Conservation (phyloP, 92 coral and sea anemone species). For the Meandrina meandrites region DNA sequence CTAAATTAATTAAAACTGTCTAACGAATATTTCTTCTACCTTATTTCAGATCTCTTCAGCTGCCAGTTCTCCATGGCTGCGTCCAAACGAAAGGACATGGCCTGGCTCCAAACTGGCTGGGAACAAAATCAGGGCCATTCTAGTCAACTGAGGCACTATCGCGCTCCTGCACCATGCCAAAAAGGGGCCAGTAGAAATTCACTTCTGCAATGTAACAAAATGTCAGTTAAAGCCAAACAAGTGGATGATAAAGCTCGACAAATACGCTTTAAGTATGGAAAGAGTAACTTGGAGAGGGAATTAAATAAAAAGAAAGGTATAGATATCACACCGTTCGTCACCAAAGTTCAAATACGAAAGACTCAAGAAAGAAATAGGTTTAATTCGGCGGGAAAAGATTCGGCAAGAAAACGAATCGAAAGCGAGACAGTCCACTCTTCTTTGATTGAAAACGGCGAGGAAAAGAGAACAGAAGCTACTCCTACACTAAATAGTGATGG, state of each 20-base stretch:
- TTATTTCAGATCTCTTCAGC: background rate
- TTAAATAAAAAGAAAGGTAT: constrained; percentile 7
- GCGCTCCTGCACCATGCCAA: constrained; percentile 23
- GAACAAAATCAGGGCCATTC: constrained; percentile 38
- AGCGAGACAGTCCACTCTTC: background rate
- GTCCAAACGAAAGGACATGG: constrained; percentile 25
- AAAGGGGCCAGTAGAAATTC: constrained; percentile 46
- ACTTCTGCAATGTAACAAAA: constrained; percentile 55
- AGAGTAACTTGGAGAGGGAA: constrained; percentile 6
- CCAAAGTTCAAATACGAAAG: constrained; percentile 76
- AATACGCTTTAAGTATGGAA: constrained; percentile 36
- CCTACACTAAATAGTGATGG: background rate
- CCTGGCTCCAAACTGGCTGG: constrained; percentile 50
- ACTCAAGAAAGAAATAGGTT: background rate
- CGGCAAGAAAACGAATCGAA: background rate
- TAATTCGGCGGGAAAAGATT: constrained; percentile 1
- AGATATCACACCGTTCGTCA: constrained; percentile 59
- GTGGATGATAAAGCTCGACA: constrained; percentile 27
- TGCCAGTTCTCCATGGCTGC: constrained; percentile 7
- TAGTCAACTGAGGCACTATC: constrained; percentile 39
- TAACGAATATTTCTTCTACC: constrained; percentile 11
- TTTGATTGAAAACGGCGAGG: background rate
- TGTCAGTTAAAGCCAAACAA: constrained; percentile 41
- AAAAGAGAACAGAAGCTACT: background rate
- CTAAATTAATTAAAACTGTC: background rate